These are phyloP conservation scores for Drosophila acutilabella DNA, from an alignment of 2,888 invertebrate genomes.

Conservation along the genomic window DNA sequence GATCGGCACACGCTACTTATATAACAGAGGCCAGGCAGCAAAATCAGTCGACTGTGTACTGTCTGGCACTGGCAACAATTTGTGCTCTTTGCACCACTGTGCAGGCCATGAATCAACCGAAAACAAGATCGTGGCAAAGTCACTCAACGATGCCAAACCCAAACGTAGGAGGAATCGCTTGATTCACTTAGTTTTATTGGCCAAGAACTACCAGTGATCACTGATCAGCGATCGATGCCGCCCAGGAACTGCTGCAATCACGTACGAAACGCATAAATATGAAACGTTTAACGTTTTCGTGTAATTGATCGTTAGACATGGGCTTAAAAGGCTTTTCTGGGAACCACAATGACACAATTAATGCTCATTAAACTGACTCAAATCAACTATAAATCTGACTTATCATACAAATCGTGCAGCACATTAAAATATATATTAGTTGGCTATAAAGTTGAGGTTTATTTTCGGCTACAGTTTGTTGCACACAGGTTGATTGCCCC, in stretches of 20 bases:
- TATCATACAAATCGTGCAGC: constrained; percentile 51
- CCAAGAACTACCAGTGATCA: constrained; percentile 14
- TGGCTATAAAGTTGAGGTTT: not conserved
- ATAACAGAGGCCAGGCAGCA: constrained; percentile 61
- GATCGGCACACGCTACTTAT: constrained; percentile 77
- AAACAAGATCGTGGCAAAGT: constrained; percentile 36
- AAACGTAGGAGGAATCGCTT: too few relatives aligned
- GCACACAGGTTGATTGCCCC: constrained; percentile 66
- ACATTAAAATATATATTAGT: constrained; percentile 14
- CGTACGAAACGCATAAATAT: constrained; percentile 65
- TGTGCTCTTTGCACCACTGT: constrained; percentile 24
- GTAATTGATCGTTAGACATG: constrained; percentile 50
- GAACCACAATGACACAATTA: constrained; percentile 45
- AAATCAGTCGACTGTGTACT: constrained; percentile 74
- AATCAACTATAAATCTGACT: constrained; percentile 31
- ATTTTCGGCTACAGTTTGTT: constrained; percentile 68
- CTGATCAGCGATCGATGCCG: constrained; percentile 38
- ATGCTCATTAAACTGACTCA: constrained; percentile 25
- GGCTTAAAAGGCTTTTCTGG: constrained; percentile 49
- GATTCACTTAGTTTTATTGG: too few relatives aligned
- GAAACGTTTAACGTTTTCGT: constrained; percentile 12
- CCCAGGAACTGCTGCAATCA: constrained; percentile 80
- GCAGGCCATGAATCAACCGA: constrained; percentile 1
- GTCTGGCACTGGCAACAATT: not conserved
- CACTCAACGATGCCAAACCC: constrained; percentile 55